Evolutionary conservation across 2,888 invertebrate genomes (phyloP), one percentile per base, ranked within the genome.

Genomic region (Iphiclides podalirius): DNA sequence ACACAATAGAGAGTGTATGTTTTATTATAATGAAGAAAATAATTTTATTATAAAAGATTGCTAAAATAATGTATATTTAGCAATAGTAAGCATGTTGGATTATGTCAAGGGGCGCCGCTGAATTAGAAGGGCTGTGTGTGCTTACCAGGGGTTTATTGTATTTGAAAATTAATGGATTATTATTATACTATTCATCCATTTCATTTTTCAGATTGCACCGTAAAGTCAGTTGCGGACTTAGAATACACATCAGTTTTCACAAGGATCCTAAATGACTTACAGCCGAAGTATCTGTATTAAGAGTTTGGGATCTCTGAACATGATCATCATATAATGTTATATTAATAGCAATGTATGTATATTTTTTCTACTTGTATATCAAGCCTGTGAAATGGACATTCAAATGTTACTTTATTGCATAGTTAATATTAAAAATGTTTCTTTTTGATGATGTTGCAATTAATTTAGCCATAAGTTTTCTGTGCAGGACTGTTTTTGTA

Each of bases 311-410:
- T 23, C 16, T 43, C 16, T 39, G 12, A 11, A 14, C 7, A 16
- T 11, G 28, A 26, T 17, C 45, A 15, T 47, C 55, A 55, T 56
- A 57, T 66, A 67, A 70, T 75, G 73, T 74, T 66, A 70, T 72
- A 60, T 64, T 70, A 68, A 70, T 72, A 72, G 77, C 78, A 77
- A 70, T 87, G 86, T 87, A 70, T 87, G 86, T 87, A 87, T 82
- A 86, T 86, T 85, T 86, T 85, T 85, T 82, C 75, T 82, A 85
- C 80, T 80, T 82, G 79, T 81, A 83, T 80, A 86, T 79, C 74
- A 65, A n/a, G 73, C 70, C 78, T 69, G 67, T 64, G 61, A 64
- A 64, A 65, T 16, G 66, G 71, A 75, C 69, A 61, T 60, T 66
- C 64, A 61, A 67, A 64, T 59, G 70, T 75, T 73, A 70, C 66